Evolutionary conservation across 2,113 vertebrate species (phyloP).

Genomic region (Quiscalus mexicanus): DNA sequence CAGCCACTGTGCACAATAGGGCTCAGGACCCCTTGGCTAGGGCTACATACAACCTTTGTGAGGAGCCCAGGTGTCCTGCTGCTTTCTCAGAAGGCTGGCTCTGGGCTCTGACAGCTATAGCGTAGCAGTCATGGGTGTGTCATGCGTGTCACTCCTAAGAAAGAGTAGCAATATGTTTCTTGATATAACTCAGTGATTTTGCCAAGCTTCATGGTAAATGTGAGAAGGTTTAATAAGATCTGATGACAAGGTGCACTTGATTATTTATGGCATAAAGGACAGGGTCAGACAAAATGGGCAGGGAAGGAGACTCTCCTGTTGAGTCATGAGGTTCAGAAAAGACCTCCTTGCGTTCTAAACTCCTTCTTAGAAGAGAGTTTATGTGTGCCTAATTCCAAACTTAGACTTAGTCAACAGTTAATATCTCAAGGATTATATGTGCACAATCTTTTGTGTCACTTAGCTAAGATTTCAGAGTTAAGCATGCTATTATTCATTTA

Average conservation of each 20-base stretch:
- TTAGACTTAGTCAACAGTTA: background rate
- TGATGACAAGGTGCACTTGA: background rate
- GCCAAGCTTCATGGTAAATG: background rate
- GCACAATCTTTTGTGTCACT: background rate
- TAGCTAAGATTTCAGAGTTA: background rate
- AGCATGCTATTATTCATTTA: background rate
- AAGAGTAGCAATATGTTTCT: background rate
- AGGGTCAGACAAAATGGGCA: background rate
- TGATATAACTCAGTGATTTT: background rate
- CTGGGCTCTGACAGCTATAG: background rate
- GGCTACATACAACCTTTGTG: background rate
- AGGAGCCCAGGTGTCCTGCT: background rate
- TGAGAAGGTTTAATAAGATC: background rate
- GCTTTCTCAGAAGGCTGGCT: background rate
- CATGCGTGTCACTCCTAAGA: background rate
- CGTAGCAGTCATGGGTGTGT: rapidly evolving
- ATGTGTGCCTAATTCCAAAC: background rate
- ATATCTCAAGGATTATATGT: background rate
- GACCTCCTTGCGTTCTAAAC: background rate
- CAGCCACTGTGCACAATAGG: background rate
- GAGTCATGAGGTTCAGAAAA: background rate
- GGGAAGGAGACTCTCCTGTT: background rate
- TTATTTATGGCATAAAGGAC: background rate
- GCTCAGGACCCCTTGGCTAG: background rate
- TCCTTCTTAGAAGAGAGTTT: background rate